Base-by-base conservation (phyloP, 1,140 invertebrate species). In the Zelostemma sp. region DNA sequence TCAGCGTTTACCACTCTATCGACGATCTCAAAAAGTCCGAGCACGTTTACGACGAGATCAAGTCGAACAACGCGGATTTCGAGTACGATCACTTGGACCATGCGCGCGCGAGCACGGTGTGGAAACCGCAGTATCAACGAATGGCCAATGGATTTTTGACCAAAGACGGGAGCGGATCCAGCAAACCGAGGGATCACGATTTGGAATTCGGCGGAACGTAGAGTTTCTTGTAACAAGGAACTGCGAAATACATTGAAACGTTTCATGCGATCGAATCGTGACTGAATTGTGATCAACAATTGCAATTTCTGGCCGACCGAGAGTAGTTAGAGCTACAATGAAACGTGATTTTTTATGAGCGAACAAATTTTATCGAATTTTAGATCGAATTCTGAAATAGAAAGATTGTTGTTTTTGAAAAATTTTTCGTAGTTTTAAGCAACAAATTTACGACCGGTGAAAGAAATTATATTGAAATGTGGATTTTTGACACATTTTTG, bases 1-100 rank as follows among this genome's bases (percentile, higher is more conserved):
- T 85, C 5, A 90, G 90, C 75, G 88, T 96, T 6, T 96, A 96
- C 76, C 90, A 95, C 59, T 91, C 89, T 69, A 91, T 93, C 60
- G 91, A 93, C 40, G 89, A 90, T 35, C 88, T 90, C 47, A 89
- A 91, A 50, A 92, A 90, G 71, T 75, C 90, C 9, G 94, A 96
- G 67, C 95, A 96, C 78, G 89, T 96, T 0, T 97, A 97, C 76
- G 94, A 96, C 81, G 95, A 97, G 84, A 95, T 97, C 56, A 95
- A 95, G 78, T 92, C 93, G 18, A 94, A 94, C 64, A 91, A 91
- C 50, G 86, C 77, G 4, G 91, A 93, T 77, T 84, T 91, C 71
- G 92, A 93, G 78, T 97, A 97, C 72, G 95, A 96, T 83, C 93
- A 94, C 79, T 84, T 96, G 57, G 93, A 95, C 79, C 94, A 95